Conservation (phyloP, 1,140 invertebrate genomes). For the Archivesica marissinica region DNA sequence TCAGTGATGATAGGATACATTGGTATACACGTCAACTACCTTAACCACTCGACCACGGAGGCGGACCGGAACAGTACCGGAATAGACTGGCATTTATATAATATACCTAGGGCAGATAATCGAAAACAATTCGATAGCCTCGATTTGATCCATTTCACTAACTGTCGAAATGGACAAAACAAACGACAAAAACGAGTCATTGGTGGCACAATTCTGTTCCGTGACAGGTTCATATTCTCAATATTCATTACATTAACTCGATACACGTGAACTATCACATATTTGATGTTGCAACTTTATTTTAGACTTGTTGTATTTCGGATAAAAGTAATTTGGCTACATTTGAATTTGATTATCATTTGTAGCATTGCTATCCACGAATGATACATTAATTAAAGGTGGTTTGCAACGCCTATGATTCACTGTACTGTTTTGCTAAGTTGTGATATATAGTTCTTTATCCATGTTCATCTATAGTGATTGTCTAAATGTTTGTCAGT, state of each 20-base stretch:
- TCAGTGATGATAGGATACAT: too few species aligned
- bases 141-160: constrained; percentile 2
- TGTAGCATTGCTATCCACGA: background rate
- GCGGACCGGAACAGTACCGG: too few species aligned
- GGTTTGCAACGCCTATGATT: background rate
- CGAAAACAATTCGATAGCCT: constrained; percentile 1
- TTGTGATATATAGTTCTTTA: too few species aligned
- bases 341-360: background rate
- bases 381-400: background rate
- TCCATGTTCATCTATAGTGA: too few species aligned
- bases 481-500: too few species aligned
- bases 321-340: background rate
- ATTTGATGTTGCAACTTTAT: background rate
- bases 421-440: too few species aligned
- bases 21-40: too few species aligned
- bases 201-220: constrained; percentile 4
- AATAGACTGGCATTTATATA: background rate
- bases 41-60: too few species aligned
- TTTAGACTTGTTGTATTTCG: background rate
- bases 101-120: background rate
- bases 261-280: background rate
- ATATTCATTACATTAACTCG: too few species aligned
- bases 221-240: background rate
- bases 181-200: background rate
- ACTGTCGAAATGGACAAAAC: constrained; percentile 28